Percentiles rank a stretch among this genome's conserved stretches.
phyloP scores from a whole-genome alignment of 2,113 vertebrate genomes.

The Actenoides lindsayi region DNA sequence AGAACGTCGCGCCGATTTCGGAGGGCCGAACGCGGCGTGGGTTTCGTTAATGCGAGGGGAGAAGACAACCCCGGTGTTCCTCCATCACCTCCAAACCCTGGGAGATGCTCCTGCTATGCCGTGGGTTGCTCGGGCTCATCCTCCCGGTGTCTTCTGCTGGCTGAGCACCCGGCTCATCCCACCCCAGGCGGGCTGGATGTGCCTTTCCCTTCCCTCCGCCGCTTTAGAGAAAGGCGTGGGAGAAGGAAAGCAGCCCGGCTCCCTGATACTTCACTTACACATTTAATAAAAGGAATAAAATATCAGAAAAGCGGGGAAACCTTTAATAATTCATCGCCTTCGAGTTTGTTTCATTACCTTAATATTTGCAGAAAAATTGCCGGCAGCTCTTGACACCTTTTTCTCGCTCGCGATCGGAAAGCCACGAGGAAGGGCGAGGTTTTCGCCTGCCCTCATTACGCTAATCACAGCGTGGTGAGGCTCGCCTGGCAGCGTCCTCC shows the following conservation, averaged over 20 bases:
- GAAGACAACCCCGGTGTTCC: neutral
- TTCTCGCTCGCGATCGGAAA: fast-evolving
- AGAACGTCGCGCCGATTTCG: neutral
- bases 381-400: neutral
- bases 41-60: neutral
- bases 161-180: neutral
- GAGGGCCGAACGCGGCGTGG: neutral
- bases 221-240: neutral
- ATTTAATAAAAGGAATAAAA: constrained; percentile 64
- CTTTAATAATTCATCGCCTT: constrained; percentile 46
- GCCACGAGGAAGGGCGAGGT: neutral
- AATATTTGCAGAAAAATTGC: neutral
- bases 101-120: neutral
- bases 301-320: neutral
- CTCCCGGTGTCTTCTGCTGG: neutral
- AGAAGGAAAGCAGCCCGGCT: neutral
- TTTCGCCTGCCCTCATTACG: neutral
- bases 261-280: neutral
- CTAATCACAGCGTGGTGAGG: neutral
- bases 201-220: neutral
- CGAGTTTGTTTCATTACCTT: neutral
- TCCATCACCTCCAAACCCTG: neutral
- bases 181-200: neutral
- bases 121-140: neutral
- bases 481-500: neutral